These are phyloP conservation scores for Hypercompe scribonia DNA, from an alignment of 2,888 invertebrate genomes.

Conservation along the genomic window DNA sequence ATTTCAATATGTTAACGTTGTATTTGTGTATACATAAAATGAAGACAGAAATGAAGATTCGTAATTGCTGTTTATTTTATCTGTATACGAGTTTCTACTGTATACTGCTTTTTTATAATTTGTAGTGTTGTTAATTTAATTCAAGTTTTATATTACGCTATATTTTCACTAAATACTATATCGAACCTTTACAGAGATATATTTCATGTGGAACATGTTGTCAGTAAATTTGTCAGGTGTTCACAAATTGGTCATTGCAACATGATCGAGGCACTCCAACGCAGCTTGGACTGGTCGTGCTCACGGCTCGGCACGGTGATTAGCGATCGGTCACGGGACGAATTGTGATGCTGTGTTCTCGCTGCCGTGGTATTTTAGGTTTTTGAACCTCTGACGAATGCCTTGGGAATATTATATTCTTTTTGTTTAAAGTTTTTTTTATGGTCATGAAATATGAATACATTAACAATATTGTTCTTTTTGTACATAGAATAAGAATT, in stretches of 20 bases:
- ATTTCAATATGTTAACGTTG: not conserved
- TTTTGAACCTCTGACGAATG: constrained; percentile 30
- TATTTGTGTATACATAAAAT: not conserved
- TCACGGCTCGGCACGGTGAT: constrained; percentile 54
- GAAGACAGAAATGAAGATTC: not conserved
- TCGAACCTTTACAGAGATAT: constrained; percentile 1
- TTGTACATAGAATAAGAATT: not conserved
- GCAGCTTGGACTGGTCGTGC: constrained; percentile 49
- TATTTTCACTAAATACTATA: not conserved
- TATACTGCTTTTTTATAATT: not conserved
- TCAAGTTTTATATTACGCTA: not conserved
- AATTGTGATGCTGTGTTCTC: constrained; percentile 49
- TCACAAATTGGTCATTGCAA: constrained; percentile 56
- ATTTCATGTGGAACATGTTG: constrained; percentile 3
- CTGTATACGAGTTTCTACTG: not conserved
- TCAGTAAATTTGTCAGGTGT: constrained; percentile 56
- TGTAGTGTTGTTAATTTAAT: too few species aligned
- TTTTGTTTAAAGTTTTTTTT: not conserved
- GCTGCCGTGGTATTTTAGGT: constrained; percentile 48
- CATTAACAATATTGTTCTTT: not conserved
- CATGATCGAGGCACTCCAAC: constrained; percentile 45
- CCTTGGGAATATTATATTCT: constrained; percentile 11
- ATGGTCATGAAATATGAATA: not conserved
- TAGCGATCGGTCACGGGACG: constrained; percentile 68
- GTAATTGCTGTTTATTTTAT: not conserved